A percentile compares a stretch with the other conserved stretches of the same genome.
phyloP scores from a whole-genome alignment of 1,140 invertebrate genomes.

The Polypedilum vanderplanki region DNA sequence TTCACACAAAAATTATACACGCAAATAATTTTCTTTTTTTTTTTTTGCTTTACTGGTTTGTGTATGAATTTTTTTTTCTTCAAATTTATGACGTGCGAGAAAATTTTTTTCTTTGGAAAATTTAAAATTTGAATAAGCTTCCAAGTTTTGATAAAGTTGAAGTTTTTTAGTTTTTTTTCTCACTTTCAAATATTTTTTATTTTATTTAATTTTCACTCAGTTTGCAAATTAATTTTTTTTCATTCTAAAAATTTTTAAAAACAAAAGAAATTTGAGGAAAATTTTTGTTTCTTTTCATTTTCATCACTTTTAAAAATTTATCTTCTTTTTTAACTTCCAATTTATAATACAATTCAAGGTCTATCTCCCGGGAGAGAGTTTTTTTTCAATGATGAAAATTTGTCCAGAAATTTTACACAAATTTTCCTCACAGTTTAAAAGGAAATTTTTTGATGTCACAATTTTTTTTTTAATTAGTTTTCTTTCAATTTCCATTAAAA shows the following conservation, averaged over 20 bases:
- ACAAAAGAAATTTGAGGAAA: neutral
- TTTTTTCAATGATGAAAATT: constrained; percentile 20
- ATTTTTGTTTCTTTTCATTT: neutral
- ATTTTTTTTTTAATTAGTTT: constrained; percentile 15
- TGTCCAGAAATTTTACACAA: neutral
- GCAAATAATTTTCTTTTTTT: no score
- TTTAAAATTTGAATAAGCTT: no score
- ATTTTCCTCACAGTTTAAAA: constrained; percentile 22
- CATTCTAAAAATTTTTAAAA: neutral
- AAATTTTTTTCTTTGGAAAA: no score
- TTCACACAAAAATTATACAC: no score
- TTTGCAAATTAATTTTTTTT: neutral
- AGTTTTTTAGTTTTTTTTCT: no score
- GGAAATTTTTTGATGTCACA: constrained; percentile 27
- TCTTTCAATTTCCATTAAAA: neutral
- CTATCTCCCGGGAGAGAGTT: neutral
- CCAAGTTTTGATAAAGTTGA: no score
- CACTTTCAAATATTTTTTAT: no score
- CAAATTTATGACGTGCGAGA: no score
- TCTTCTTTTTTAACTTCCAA: neutral
- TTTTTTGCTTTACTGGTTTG: no score
- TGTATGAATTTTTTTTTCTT: no score
- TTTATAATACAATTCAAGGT: neutral
- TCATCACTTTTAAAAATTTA: neutral
- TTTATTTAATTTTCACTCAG: no score